Percentiles rank a stretch among this genome's conserved stretches.
Conservation (phyloP, 92 coral and sea anemone species). For the Paramuricea clavata region DNA sequence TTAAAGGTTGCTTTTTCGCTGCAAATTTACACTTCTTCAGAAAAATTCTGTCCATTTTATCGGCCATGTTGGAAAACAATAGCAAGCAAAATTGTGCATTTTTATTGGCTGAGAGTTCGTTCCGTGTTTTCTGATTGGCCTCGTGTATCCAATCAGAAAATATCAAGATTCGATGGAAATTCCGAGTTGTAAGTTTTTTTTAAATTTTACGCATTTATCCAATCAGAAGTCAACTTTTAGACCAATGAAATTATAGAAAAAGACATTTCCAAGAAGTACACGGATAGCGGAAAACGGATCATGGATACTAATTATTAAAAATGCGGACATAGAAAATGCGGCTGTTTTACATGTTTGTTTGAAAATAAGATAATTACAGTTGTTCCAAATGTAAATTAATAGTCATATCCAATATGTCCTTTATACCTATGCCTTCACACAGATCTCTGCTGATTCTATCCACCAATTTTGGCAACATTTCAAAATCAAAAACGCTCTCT, state of each 20-base stretch:
- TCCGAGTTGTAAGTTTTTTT: no score
- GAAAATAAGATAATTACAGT: neutral
- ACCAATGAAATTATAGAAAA: neutral
- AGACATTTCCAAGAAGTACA: neutral
- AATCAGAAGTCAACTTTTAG: neutral
- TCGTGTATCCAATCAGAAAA: no score
- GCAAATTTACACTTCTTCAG: neutral
- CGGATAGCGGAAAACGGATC: neutral
- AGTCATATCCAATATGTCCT: neutral
- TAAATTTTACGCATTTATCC: neutral
- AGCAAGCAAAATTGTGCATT: no score
- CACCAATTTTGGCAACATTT: neutral
- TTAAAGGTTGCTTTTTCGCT: neutral
- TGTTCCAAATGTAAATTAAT: neutral
- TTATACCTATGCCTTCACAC: conserved; percentile 28
- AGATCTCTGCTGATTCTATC: conserved; percentile 5
- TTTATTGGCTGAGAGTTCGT: no score
- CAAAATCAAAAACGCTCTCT: conserved; percentile 16
- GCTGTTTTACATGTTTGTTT: neutral
- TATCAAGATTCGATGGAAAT: no score
- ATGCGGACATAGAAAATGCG: neutral
- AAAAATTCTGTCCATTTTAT: neutral
- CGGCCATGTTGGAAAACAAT: neutral
- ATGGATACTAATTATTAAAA: neutral
- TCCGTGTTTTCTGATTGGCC: no score